Evolutionary conservation across 2,113 vertebrate genomes (phyloP).

Genomic region (Daboia siamensis): DNA sequence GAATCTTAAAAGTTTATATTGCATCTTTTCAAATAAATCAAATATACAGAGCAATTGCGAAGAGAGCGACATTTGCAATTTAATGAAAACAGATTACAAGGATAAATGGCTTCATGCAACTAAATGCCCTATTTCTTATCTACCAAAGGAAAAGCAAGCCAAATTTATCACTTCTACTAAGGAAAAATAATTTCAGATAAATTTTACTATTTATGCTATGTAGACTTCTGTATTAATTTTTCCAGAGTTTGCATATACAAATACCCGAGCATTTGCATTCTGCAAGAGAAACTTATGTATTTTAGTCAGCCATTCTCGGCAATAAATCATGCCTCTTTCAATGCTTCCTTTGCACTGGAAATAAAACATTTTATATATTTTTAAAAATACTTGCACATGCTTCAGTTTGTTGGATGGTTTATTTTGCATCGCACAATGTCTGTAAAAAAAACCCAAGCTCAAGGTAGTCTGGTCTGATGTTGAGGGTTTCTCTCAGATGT

Average conservation of each 20-base stretch:
- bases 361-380: neutral
- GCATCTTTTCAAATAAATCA: slow-evolving; percentile 31
- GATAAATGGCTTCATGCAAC: neutral
- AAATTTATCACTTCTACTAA: slow-evolving; percentile 18
- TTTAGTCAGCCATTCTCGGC: neutral
- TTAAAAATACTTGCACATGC: neutral
- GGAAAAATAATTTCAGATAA: neutral
- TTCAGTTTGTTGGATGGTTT: neutral
- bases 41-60: neutral
- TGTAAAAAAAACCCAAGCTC: neutral
- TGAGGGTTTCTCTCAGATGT: neutral
- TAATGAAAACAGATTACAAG: slow-evolving; percentile 12
- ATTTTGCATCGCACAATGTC: neutral
- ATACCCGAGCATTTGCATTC: neutral
- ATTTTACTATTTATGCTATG: neutral
- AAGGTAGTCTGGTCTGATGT: neutral
- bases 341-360: neutral
- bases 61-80: neutral
- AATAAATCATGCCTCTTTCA: neutral
- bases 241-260: neutral
- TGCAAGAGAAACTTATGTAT: neutral
- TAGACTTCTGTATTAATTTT: neutral
- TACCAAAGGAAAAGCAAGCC: slow-evolving; percentile 7
- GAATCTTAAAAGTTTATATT: slow-evolving; percentile 20
- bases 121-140: slow-evolving; percentile 25